Evolutionary conservation across 2,888 invertebrate genomes (phyloP).

Genomic region (Schrankia costaestrigalis): DNA sequence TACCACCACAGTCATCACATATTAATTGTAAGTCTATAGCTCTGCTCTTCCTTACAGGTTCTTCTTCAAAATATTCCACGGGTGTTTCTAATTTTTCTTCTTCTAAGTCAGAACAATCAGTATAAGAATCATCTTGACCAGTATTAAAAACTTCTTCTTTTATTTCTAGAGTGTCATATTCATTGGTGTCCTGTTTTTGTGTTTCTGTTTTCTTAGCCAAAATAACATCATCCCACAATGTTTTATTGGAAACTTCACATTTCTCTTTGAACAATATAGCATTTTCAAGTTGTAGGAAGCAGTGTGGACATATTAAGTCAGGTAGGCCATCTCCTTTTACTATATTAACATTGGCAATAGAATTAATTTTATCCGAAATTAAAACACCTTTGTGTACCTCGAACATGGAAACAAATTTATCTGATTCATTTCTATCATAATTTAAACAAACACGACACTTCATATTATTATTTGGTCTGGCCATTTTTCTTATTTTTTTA

Average conservation of each 20-base stretch:
- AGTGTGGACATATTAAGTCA: constrained; percentile 53
- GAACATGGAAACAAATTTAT: constrained; percentile 50
- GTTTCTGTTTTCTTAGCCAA: constrained; percentile 1
- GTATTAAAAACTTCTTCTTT: not conserved
- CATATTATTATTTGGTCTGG: not conserved
- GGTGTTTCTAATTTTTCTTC: constrained; percentile 5
- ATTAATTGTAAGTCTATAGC: constrained; percentile 19
- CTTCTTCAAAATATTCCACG: not conserved
- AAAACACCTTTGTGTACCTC: constrained; percentile 47
- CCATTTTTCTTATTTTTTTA: no score
- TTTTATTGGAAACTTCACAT: constrained; percentile 51
- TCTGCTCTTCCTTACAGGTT: constrained; percentile 6
- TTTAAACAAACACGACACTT: constrained; percentile 59
- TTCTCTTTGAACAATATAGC: constrained; percentile 56
- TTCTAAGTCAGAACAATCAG: no score
- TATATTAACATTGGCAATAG: constrained; percentile 53
- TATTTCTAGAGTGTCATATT: not conserved
- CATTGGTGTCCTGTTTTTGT: not conserved
- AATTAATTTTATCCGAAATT: constrained; percentile 52
- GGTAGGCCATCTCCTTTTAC: constrained; percentile 56
- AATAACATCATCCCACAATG: constrained; percentile 29
- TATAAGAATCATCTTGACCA: no score
- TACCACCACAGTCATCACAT: constrained; percentile 38
- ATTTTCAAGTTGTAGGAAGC: constrained; percentile 54
- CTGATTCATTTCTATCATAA: constrained; percentile 24